Evolutionary conservation across 2,888 invertebrate genomes (phyloP), one percentile per base, ranked within the genome.

Genomic region (Periphyllus acericola): DNA sequence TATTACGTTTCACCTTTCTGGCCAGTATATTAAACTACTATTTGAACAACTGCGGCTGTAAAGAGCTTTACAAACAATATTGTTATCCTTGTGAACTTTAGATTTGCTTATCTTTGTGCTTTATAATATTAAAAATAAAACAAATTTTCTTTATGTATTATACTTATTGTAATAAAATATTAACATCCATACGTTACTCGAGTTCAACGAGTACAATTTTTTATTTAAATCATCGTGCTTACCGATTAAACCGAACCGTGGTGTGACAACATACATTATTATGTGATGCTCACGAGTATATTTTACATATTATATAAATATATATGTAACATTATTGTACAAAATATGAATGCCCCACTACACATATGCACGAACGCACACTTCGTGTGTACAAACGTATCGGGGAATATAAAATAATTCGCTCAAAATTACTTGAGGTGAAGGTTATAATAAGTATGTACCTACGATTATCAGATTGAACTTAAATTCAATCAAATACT

Each of bases 391-490:
- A 78, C 78, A 19, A 25, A 79, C 14, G 55, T 60, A 55, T 55
- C 17, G 34, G 32, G 25, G 34, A 55, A 46, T 3, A n/a, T 46
- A 78, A 52, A 82, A 72, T 46, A 32, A 82, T 25, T 21, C 19
- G 71, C 40, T 52, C 32, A 32, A 52, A 4, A 72, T 74, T 21
- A 8, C 6, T 80, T 71, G 32, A 32, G 52, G 52, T 71, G 71
- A 72, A 82, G 82, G 82, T 82, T 82, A 71, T 71, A 52, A 40
- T 25, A 60, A 60, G 60, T 60, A 60, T 21, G 21, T 3, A 14
- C 32, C n/a, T n/a, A 25, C 71, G 32, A 34, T 52, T 52, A 71
- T 72, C 32, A 32, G 71, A 82, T 82, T 52, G 71, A 71, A 82
- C 52, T 25, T 8, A 46, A 82, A 71, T 71, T 32, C 29, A 71